Conservation (phyloP, 1,140 invertebrate genomes). For the Brachionus sp. region DNA sequence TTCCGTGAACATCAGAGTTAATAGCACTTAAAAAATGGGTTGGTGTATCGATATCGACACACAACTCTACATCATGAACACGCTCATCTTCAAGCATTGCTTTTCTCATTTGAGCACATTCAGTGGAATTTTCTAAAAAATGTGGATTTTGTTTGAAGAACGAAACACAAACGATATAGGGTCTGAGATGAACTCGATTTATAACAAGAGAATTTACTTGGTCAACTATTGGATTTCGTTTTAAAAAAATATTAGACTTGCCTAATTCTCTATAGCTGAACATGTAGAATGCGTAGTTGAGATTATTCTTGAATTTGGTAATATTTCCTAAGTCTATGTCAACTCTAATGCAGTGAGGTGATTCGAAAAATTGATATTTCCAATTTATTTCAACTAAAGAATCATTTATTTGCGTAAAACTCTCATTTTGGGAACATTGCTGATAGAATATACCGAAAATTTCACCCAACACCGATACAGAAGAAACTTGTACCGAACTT, state of each 20-base stretch:
- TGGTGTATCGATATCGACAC: constrained; percentile 32
- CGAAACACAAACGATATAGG: constrained; percentile 33
- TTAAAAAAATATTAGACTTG: background rate
- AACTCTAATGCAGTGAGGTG: constrained; percentile 27
- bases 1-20: background rate
- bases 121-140: background rate
- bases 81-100: background rate
- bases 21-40: constrained; percentile 26
- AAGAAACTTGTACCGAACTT: background rate
- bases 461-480: background rate
- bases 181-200: constrained; percentile 18
- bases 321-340: constrained; percentile 21
- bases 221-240: constrained; percentile 6
- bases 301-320: background rate
- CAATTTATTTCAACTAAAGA: constrained; percentile 9
- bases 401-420: background rate
- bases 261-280: constrained; percentile 32
- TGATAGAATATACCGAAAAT: background rate
- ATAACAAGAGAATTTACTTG: background rate
- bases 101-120: background rate
- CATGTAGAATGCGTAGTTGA: constrained; percentile 5
- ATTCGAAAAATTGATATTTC: constrained; percentile 42
- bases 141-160: background rate
- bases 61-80: constrained; percentile 9
- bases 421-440: background rate